A percentile compares a stretch with the other conserved stretches of the same genome.
Conservation (phyloP, 1,140 invertebrate genomes). For the Steinernema feltiae region DNA sequence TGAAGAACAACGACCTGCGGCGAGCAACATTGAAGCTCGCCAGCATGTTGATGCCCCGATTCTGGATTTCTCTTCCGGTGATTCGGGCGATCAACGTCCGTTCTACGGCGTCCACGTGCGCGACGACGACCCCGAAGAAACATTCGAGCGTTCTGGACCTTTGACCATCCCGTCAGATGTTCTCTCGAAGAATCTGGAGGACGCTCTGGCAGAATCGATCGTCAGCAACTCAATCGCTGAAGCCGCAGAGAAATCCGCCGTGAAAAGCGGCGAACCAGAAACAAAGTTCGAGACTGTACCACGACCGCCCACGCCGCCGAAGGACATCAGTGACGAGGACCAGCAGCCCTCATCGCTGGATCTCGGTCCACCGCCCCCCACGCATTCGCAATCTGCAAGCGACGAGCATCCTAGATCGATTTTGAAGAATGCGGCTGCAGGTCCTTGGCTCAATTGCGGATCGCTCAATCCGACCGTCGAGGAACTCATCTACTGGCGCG, state of each 20-base stretch:
- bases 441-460: conserved; percentile 35
- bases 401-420: conserved; percentile 34
- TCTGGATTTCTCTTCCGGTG: not conserved
- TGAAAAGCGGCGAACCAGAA: not conserved
- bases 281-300: conserved; percentile 28
- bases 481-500: conserved; percentile 90
- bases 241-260: not conserved
- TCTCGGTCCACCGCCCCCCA: conserved; percentile 21
- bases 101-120: not conserved
- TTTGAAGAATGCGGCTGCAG: conserved; percentile 32
- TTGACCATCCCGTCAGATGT: not conserved
- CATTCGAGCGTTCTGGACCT: not conserved
- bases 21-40: not conserved
- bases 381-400: conserved; percentile 14
- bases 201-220: not conserved
- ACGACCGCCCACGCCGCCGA: conserved; percentile 41
- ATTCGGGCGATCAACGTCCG: not conserved
- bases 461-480: conserved; percentile 31
- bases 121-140: not conserved
- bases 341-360: conserved; percentile 34
- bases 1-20: no score
- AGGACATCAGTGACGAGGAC: conserved; percentile 39
- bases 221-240: conserved; percentile 1
- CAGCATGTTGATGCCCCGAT: not conserved
- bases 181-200: not conserved